Conservation (phyloP, 2,888 invertebrate genomes). For the Nemoura dubitans region DNA sequence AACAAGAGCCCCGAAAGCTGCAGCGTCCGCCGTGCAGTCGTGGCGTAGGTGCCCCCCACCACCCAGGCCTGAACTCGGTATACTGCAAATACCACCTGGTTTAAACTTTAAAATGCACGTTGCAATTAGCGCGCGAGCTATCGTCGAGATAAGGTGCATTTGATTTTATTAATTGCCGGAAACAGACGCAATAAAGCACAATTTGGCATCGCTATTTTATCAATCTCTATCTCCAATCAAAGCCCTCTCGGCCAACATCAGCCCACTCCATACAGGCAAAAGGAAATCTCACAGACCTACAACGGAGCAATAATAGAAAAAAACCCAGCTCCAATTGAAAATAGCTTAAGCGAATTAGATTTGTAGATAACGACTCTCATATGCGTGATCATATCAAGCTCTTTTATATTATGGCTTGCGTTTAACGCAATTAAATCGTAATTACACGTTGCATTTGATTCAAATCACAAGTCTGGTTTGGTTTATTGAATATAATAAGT, state of each 20-base stretch:
- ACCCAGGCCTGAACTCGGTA: background rate
- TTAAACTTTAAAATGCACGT: background rate
- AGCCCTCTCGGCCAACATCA: background rate
- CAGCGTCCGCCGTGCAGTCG: background rate
- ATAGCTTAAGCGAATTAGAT: constrained; percentile 12
- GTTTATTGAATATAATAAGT: constrained; percentile 12
- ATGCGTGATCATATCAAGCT: background rate
- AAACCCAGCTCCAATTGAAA: background rate
- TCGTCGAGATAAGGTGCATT: background rate
- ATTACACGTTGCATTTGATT: background rate
- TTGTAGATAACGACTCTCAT: background rate
- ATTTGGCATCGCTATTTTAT: background rate
- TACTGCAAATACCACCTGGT: background rate
- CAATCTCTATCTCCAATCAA: background rate
- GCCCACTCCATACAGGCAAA: background rate
- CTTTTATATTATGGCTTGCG: background rate
- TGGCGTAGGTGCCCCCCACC: background rate
- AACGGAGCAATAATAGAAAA: background rate
- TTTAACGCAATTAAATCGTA: background rate
- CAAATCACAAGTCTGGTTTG: constrained; percentile 4
- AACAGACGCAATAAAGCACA: background rate
- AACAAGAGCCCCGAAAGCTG: background rate
- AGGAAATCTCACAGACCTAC: constrained; percentile 4
- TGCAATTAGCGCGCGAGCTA: background rate
- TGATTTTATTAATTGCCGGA: background rate